Evolutionary conservation across 2,888 invertebrate genomes (phyloP).

Genomic region (Prenolepis imparis): DNA sequence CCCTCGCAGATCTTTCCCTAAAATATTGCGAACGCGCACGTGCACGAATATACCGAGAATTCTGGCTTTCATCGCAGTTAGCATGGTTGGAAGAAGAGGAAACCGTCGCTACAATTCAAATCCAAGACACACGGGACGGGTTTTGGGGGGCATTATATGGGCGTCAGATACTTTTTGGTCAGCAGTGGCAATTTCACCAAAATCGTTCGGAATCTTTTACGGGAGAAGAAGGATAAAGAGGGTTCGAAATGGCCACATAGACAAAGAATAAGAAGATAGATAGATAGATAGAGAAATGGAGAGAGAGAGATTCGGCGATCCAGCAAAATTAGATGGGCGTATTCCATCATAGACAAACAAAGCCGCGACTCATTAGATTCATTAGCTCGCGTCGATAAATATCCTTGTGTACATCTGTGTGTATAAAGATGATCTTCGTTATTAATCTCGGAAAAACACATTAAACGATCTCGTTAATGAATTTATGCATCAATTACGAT

Average conservation of each 20-base stretch:
- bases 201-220: slow-evolving; percentile 64
- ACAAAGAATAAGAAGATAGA: slow-evolving; percentile 14
- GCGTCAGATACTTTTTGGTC: slow-evolving; percentile 73
- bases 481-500: slow-evolving; percentile 49
- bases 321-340: slow-evolving; percentile 73
- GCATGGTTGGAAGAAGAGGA: slow-evolving; percentile 58
- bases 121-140: slow-evolving; percentile 43
- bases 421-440: slow-evolving; percentile 66
- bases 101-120: slow-evolving; percentile 53
- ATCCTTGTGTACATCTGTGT: slow-evolving; percentile 54
- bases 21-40: background rate
- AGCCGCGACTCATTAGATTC: slow-evolving; percentile 62
- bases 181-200: slow-evolving; percentile 71
- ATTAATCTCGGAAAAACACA: slow-evolving; percentile 59
- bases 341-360: slow-evolving; percentile 55
- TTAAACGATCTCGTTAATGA: slow-evolving; percentile 60
- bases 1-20: background rate
- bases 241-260: slow-evolving; percentile 25
- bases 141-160: slow-evolving; percentile 8
- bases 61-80: slow-evolving; percentile 50
- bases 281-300: slow-evolving; percentile 1
- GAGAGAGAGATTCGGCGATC: slow-evolving; percentile 66
- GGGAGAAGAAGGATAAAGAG: slow-evolving; percentile 46
- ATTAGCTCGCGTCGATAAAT: slow-evolving; percentile 68
- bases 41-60: background rate